Conservation (phyloP, 2,888 invertebrate species). For the Brenthis daphne region DNA sequence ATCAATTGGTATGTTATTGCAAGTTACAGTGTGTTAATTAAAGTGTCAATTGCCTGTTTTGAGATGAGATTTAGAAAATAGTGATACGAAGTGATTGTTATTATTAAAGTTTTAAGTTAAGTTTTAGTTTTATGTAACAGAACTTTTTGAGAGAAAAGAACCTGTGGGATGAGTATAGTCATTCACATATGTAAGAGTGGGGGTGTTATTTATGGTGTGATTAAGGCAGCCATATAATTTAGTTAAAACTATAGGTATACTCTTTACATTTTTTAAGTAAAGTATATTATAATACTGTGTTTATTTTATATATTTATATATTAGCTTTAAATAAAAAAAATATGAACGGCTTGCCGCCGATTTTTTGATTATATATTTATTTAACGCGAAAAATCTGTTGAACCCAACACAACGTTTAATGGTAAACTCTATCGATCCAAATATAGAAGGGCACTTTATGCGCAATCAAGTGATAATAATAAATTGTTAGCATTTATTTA, state of each 20-base stretch:
- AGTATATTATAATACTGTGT: too few species aligned
- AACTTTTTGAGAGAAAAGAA: too few species aligned
- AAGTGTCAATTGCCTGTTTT: background rate
- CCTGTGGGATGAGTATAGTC: too few species aligned
- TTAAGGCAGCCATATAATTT: too few species aligned
- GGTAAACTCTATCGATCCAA: slow-evolving; percentile 75
- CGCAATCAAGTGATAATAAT: slow-evolving; percentile 60
- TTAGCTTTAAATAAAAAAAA: slow-evolving; percentile 28
- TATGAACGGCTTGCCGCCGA: slow-evolving; percentile 56
- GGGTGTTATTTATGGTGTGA: too few species aligned
- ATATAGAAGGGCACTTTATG: slow-evolving; percentile 71
- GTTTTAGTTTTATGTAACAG: too few species aligned
- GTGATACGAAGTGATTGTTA: too few species aligned
- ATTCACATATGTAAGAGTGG: too few species aligned
- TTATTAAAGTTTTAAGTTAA: too few species aligned
- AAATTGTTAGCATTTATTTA: slow-evolving; percentile 68
- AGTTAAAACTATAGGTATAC: too few species aligned
- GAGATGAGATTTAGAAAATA: background rate
- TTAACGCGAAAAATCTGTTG: slow-evolving; percentile 71
- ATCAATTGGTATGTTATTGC: slow-evolving; percentile 47
- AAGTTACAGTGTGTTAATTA: slow-evolving; percentile 33
- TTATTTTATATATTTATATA: too few species aligned
- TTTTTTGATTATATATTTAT: slow-evolving; percentile 61
- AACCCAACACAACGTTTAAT: slow-evolving; percentile 66
- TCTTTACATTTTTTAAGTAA: too few species aligned